Evolutionary conservation across 2,888 invertebrate species (phyloP).

Genomic region (Cecidostiba fungosa): DNA sequence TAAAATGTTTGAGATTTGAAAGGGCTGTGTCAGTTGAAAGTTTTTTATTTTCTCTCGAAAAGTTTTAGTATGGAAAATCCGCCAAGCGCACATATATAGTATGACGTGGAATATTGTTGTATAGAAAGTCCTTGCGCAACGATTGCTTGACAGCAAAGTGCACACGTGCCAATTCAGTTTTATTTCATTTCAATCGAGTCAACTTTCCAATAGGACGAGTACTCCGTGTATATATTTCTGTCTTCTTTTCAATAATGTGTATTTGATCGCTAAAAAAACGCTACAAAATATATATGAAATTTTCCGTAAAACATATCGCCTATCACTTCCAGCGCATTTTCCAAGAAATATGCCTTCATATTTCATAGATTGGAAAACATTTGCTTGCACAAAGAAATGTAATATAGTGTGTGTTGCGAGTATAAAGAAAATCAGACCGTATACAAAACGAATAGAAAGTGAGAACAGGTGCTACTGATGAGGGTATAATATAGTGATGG

Average conservation of each 20-base stretch:
- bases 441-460: not conserved
- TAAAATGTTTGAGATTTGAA: not conserved
- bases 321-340: not conserved
- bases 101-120: not conserved
- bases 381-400: too few relatives aligned
- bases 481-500: not conserved
- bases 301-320: not conserved
- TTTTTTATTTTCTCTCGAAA: not conserved
- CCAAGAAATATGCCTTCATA: not conserved
- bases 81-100: not conserved
- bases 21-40: not conserved
- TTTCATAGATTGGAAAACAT: not conserved
- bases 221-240: not conserved
- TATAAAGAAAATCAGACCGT: not conserved
- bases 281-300: too few relatives aligned
- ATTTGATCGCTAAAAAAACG: not conserved
- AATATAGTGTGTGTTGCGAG: too few relatives aligned
- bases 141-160: slow-evolving; percentile 15
- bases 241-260: not conserved
- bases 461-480: not conserved
- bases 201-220: not conserved
- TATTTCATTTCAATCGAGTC: not conserved
- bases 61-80: not conserved
- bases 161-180: slow-evolving; percentile 13
- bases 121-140: not conserved